A percentile compares a stretch with the other conserved stretches of the same genome.
phyloP scores from a whole-genome alignment of 2,113 vertebrate species.

The Acanthisitta chloris region DNA sequence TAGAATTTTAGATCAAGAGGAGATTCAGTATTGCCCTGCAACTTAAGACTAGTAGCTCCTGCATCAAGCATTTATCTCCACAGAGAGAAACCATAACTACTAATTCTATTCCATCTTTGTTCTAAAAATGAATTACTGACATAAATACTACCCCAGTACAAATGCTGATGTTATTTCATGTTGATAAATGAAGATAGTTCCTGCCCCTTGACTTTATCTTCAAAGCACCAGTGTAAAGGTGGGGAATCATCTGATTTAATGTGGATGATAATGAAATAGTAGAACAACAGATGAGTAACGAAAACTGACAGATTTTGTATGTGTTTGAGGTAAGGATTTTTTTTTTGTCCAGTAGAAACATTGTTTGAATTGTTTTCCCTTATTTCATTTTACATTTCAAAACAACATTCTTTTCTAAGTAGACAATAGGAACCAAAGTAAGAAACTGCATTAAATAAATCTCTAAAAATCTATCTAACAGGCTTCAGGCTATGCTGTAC shows the following conservation, averaged over 20 bases:
- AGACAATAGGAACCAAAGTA: constrained; percentile 44
- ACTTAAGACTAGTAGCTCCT: not conserved
- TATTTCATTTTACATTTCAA: constrained; percentile 61
- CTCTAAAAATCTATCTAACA: constrained; percentile 43
- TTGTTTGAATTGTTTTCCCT: constrained; percentile 41
- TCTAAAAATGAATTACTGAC: constrained; percentile 5
- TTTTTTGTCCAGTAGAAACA: constrained; percentile 20
- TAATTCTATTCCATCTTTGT: not conserved
- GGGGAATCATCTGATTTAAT: constrained; percentile 12
- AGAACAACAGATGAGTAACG: not conserved
- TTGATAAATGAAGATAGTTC: not conserved
- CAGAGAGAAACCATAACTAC: not conserved
- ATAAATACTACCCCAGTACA: not conserved
- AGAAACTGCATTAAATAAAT: constrained; percentile 54
- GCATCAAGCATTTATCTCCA: not conserved
- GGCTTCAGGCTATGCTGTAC: constrained; percentile 45
- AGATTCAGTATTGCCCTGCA: not conserved
- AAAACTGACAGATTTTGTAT: not conserved
- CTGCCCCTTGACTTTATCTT: constrained; percentile 1
- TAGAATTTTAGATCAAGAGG: not conserved
- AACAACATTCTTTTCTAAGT: constrained; percentile 62
- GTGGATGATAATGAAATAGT: constrained; percentile 19
- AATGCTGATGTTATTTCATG: constrained; percentile 36
- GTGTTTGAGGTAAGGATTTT: not conserved
- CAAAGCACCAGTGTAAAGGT: not conserved